Percentiles rank a stretch among this genome's conserved stretches.
phyloP scores from a whole-genome alignment of 2,888 invertebrate genomes.

The Zhuqinia jingwanae region DNA sequence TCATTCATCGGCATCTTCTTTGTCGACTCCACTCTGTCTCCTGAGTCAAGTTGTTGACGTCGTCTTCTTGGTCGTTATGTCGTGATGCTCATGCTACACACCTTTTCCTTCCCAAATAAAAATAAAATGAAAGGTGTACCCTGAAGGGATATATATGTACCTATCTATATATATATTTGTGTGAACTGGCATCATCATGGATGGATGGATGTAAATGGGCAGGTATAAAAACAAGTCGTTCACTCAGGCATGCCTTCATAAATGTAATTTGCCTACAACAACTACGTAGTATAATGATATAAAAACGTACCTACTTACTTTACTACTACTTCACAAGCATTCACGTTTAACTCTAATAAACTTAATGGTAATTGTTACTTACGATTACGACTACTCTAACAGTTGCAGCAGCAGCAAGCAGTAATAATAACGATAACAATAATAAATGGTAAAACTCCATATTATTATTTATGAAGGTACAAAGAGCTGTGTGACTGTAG shows the following conservation, averaged over 20 bases:
- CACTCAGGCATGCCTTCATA: slow-evolving; percentile 30
- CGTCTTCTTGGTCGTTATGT: slow-evolving; percentile 50
- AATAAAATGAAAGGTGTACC: slow-evolving; percentile 45
- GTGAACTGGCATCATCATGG: slow-evolving; percentile 37
- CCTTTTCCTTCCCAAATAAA: slow-evolving; percentile 27
- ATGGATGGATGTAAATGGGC: slow-evolving; percentile 40
- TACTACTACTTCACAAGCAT: slow-evolving; percentile 18
- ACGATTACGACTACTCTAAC: slow-evolving; percentile 53
- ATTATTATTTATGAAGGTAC: slow-evolving; percentile 74
- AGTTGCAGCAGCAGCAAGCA: slow-evolving; percentile 49
- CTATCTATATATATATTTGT: slow-evolving; percentile 26
- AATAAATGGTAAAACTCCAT: slow-evolving; percentile 59
- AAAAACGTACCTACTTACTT: slow-evolving; percentile 3
- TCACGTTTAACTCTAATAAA: slow-evolving; percentile 60
- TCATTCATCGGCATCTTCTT: slow-evolving; percentile 61
- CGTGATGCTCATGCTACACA: slow-evolving; percentile 36
- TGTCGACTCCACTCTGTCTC: slow-evolving; percentile 70
- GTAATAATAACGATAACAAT: slow-evolving; percentile 61
- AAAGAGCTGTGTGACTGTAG: slow-evolving; percentile 58
- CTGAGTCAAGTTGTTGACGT: slow-evolving; percentile 72
- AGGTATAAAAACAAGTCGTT: slow-evolving; percentile 59
- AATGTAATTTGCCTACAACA: neutral
- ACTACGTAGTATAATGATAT: no score
- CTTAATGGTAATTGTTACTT: slow-evolving; percentile 70
- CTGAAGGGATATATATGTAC: slow-evolving; percentile 53